Conservation (phyloP, 2,888 invertebrate species). For the Dynastes maya region DNA sequence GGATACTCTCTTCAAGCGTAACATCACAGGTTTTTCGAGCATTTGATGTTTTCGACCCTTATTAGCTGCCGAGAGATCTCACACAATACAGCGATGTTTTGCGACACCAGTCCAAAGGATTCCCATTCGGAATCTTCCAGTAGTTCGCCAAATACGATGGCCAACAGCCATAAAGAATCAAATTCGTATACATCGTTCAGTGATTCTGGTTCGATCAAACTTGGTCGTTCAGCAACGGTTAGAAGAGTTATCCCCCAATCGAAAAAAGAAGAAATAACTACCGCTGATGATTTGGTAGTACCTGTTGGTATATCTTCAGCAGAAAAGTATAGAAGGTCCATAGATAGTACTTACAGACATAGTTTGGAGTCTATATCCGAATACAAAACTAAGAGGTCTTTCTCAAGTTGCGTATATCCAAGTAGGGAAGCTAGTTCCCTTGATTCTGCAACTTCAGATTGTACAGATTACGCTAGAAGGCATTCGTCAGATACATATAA, state of each 20-base stretch:
- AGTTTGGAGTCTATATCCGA: constrained; percentile 70
- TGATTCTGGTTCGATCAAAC: constrained; percentile 61
- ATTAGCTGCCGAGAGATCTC: constrained; percentile 34
- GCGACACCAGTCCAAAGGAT: constrained; percentile 57
- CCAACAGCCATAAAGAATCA: constrained; percentile 62
- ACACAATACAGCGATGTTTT: constrained; percentile 55
- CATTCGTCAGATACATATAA: constrained; percentile 60
- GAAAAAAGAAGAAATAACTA: constrained; percentile 56
- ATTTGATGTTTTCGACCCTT: constrained; percentile 16
- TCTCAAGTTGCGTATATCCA: constrained; percentile 59
- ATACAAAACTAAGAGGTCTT: constrained; percentile 66
- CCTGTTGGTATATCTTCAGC: constrained; percentile 29
- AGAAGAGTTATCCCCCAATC: constrained; percentile 62
- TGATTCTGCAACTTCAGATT: constrained; percentile 65
- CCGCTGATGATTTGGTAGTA: constrained; percentile 46
- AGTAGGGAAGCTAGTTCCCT: constrained; percentile 62
- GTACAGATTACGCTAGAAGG: constrained; percentile 64
- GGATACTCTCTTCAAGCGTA: constrained; percentile 60
- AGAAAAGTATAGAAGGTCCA: constrained; percentile 59
- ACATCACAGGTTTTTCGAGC: constrained; percentile 38
- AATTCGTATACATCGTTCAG: constrained; percentile 64
- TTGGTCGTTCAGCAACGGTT: constrained; percentile 65
- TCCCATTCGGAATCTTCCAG: constrained; percentile 66
- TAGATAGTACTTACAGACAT: constrained; percentile 64
- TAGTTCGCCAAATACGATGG: constrained; percentile 62